Evolutionary conservation across 2,797 vertebrate species (phyloP), one percentile per base, ranked within the genome.

Genomic region (Takifugu ocellatus): DNA sequence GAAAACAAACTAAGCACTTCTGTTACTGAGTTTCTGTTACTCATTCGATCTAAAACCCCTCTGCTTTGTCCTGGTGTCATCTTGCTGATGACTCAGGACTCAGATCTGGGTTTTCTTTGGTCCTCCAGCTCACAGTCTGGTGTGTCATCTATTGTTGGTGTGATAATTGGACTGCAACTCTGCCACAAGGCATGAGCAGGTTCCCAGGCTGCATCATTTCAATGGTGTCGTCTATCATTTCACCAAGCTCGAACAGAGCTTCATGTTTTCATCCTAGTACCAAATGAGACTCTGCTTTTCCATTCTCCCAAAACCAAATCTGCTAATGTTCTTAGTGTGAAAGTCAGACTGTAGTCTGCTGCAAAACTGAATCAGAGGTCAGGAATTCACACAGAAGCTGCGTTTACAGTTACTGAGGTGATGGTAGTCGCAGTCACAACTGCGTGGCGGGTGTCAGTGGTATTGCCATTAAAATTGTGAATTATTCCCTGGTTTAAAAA

Each of bases 321-420:
- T 84, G 76, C 75, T 78, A 63, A 83, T 77, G 70, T 79, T 67
- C 76, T 87, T 82, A 72, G 51, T 27, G 61, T 63, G 43, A 16
- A 17, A 8, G 59, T 54, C 27, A 49, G 55, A 58, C 17, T 46
- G 66, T 61, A 63, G 36, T 62, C 49, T 61, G 49, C 61, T 51
- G 70, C 61, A 33, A 58, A 74, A 53, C 52, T 79, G 63, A 77
- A 63, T 84, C 81, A 79, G 51, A 49, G 54, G 48, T 68, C 45
- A 78, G 70, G 67, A 80, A 84, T 85, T 72, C 71, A 17, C 36
- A 10, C 5, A 16, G 31, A 43, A 31, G 12, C 24, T 44, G 7
- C n/a, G 21, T n/a, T 21, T 21, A 9, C 0, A 21, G 5, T 10
- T 21, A n/a, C 9, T 46, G 16, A 8, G 16, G 11, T n/a, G 43